phyloP scores from a whole-genome alignment of 2,888 invertebrate genomes.

The Muschampia plurimacula region DNA sequence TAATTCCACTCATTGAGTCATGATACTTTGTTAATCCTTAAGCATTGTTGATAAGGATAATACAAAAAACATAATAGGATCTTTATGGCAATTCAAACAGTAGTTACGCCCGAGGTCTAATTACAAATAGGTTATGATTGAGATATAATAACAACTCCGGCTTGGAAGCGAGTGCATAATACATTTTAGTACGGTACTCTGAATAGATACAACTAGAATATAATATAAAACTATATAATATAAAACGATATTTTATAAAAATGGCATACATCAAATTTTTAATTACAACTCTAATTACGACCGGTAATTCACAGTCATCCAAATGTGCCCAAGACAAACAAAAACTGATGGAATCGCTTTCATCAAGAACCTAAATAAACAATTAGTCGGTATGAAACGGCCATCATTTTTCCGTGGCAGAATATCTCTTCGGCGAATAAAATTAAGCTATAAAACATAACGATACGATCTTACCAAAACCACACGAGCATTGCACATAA shows the following conservation, averaged over 20 bases:
- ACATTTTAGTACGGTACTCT: background rate
- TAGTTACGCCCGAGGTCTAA: slow-evolving; percentile 15
- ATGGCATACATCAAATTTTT: too few species aligned
- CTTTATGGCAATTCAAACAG: slow-evolving; percentile 7
- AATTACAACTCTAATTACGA: slow-evolving; percentile 22
- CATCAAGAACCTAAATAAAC: slow-evolving; percentile 52
- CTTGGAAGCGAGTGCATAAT: background rate
- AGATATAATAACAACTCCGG: slow-evolving; percentile 4
- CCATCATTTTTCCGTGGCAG: slow-evolving; percentile 43
- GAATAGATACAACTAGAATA: too few species aligned
- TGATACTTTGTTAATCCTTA: slow-evolving; percentile 41
- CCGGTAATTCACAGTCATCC: slow-evolving; percentile 40
- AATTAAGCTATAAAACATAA: slow-evolving; percentile 72
- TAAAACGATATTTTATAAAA: too few species aligned
- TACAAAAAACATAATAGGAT: slow-evolving; percentile 33
- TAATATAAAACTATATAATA: too few species aligned
- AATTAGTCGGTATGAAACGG: slow-evolving; percentile 54
- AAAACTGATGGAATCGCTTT: slow-evolving; percentile 54
- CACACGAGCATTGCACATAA: slow-evolving; percentile 55
- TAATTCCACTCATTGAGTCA: slow-evolving; percentile 47
- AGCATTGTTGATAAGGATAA: slow-evolving; percentile 48
- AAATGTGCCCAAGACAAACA: slow-evolving; percentile 50
- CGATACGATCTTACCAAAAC: slow-evolving; percentile 62
- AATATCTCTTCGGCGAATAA: slow-evolving; percentile 55
- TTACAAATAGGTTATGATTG: slow-evolving; percentile 3